Base-by-base conservation (phyloP, 2,113 vertebrate species). In the Nibea coibor region DNA sequence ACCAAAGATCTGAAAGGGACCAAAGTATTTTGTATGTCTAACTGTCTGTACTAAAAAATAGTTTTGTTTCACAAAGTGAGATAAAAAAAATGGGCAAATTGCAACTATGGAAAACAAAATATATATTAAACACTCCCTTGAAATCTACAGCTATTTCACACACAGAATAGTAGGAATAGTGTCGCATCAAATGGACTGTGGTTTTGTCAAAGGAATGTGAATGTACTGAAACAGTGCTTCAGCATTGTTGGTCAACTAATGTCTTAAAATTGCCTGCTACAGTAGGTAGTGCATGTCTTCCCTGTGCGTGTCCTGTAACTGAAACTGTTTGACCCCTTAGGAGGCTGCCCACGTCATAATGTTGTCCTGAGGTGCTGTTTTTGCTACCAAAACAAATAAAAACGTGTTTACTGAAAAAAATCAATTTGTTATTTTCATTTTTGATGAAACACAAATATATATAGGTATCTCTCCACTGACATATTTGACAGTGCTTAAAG, bases 301-400 rank as follows among this genome's bases (percentile, higher is more conserved):
- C 87, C 88, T 78, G 57, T 89, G 91, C 61, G 79, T 75, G 81
- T 90, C 79, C 80, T 88, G 86, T 84, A 92, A 89, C 87, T 89
- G 84, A 89, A 90, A 86, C 67, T 66, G 80, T 86, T 80, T 28
- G 54, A 91, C 89, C 87, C 92, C 83, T 91, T 87, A 89, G 85
- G 83, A 93, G 83, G 66, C 82, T 81, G 81, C 88, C 84, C 83
- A 73, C 65, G 20, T 80, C 83, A 87, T 57, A 83, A 83, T 87
- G 82, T 85, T 87, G 88, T 89, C 89, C 89, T 68, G 82, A 90
- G 94, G 94, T 94, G 94, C 93, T 94, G 91, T 92, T 94, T 94
- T 95, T 95, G 94, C 92, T 93, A 95, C 91, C 87, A 93, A 93
- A 88, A 65, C 70, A 85, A 93, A 93, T 93, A 92, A 94, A 91